Percentiles rank a stretch among this genome's conserved stretches.
phyloP scores from a whole-genome alignment of 1,140 invertebrate genomes.

The Drosophila pallidifrons region DNA sequence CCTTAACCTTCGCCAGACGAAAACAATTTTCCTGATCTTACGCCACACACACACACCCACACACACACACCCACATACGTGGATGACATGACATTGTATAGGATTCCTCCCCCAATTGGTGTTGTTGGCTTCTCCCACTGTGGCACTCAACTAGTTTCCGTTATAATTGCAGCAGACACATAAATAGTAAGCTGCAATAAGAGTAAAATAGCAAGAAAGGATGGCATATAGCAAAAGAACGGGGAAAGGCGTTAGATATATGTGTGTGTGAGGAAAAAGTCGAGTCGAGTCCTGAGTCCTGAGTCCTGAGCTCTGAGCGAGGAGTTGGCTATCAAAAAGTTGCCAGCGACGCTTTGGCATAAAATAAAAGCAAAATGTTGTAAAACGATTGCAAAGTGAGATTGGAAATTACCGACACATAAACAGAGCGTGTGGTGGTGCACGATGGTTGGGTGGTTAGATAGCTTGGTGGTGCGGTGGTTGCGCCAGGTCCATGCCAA shows the following conservation, averaged over 20 bases:
- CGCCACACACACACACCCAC: neutral
- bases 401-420: constrained; percentile 83
- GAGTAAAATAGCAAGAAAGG: constrained; percentile 49
- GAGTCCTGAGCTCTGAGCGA: constrained; percentile 3
- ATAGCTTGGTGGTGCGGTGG: constrained; percentile 4
- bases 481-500: constrained; percentile 32
- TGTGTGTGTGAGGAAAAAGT: neutral
- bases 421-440: constrained; percentile 43
- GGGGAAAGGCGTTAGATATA: neutral
- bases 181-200: constrained; percentile 83
- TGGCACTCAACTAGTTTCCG: constrained; percentile 80
- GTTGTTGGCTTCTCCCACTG: constrained; percentile 58
- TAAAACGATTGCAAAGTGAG: constrained; percentile 82
- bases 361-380: constrained; percentile 84
- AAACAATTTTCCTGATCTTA: neutral
- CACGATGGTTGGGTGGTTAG: neutral
- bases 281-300: constrained; percentile 30
- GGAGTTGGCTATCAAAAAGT: constrained; percentile 69
- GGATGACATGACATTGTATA: neutral
- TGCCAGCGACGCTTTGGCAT: constrained; percentile 70
- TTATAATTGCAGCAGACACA: constrained; percentile 84
- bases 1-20: neutral
- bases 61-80: too few relatives aligned
- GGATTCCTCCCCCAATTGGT: neutral
- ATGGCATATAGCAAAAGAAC: neutral